phyloP scores from a whole-genome alignment of 1,140 invertebrate species.

The Pseudachorutes palmiensis region DNA sequence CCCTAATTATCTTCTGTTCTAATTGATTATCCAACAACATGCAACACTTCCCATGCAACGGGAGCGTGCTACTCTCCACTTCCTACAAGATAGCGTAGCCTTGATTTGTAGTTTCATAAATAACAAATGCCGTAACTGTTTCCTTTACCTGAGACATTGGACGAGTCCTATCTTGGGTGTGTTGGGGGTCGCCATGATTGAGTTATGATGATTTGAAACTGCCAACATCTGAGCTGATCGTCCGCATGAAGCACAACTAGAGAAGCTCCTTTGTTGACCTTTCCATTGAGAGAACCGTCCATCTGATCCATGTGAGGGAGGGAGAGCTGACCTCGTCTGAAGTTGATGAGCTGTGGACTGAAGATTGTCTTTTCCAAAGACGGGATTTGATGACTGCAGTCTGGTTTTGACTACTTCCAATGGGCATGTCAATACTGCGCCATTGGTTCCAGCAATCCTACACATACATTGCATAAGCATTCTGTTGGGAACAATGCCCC shows the following conservation, averaged over 20 bases:
- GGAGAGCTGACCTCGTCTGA: slow-evolving; percentile 40
- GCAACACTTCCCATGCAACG: too few relatives aligned
- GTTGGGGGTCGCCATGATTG: slow-evolving; percentile 7
- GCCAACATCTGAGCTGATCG: slow-evolving; percentile 35
- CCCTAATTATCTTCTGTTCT: too few relatives aligned
- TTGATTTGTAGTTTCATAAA: too few relatives aligned
- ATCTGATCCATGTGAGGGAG: too few relatives aligned
- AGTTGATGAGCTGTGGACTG: slow-evolving; percentile 9
- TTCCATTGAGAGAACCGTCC: slow-evolving; percentile 42
- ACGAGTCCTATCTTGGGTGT: slow-evolving; percentile 49
- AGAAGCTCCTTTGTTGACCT: slow-evolving; percentile 10
- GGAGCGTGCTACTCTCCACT: too few relatives aligned
- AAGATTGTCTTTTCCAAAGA: slow-evolving; percentile 45
- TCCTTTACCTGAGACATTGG: slow-evolving; percentile 60
- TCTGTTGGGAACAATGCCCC: slow-evolving; percentile 23
- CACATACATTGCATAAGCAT: slow-evolving; percentile 39
- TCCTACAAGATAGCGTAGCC: too few relatives aligned
- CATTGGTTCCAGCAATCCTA: slow-evolving; percentile 88
- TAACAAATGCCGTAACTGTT: too few relatives aligned
- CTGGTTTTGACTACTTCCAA: slow-evolving; percentile 97
- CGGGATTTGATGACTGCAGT: slow-evolving; percentile 76
- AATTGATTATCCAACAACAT: too few relatives aligned
- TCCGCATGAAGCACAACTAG: slow-evolving; percentile 34
- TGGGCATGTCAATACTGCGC: slow-evolving; percentile 93
- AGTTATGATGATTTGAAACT: slow-evolving; percentile 27